These are phyloP conservation scores for Benthosema pterotum DNA, from an alignment of 2,797 vertebrate genomes.

Conservation along the genomic window DNA sequence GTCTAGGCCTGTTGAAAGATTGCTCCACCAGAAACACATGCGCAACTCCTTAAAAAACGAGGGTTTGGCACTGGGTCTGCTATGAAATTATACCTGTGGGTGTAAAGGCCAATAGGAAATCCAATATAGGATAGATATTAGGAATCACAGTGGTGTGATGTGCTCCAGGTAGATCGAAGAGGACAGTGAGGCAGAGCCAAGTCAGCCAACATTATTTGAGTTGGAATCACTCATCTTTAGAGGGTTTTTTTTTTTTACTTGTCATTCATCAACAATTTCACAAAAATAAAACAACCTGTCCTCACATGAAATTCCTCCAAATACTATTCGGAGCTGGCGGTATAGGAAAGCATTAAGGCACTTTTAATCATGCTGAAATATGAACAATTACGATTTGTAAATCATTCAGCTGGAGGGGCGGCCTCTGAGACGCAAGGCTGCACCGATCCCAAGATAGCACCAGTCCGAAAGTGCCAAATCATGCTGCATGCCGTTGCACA, in stretches of 20 bases:
- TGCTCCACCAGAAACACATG: slow-evolving; percentile 21
- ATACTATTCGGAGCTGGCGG: not conserved
- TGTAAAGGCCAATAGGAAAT: not conserved
- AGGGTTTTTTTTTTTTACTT: slow-evolving; percentile 16
- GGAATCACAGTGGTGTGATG: not conserved
- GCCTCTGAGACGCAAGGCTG: slow-evolving; percentile 16
- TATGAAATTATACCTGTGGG: slow-evolving; percentile 14
- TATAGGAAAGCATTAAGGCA: not conserved
- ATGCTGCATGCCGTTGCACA: not conserved
- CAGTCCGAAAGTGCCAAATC: not conserved
- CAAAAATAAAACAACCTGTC: not conserved
- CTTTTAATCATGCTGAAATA: slow-evolving; percentile 9
- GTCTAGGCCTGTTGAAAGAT: slow-evolving; percentile 9
- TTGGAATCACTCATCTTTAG: not conserved
- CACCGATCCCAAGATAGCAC: not conserved
- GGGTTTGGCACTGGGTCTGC: slow-evolving; percentile 2
- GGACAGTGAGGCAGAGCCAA: not conserved
- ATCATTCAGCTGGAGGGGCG: not conserved
- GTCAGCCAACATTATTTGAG: slow-evolving; percentile 1
- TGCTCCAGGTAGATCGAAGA: not conserved
- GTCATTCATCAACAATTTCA: slow-evolving; percentile 4
- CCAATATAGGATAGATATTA: slow-evolving; percentile 3
- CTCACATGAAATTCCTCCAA: not conserved
- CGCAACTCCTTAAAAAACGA: slow-evolving; percentile 6
- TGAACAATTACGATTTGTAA: slow-evolving; percentile 2